Evolutionary conservation across 2,113 vertebrate species (phyloP).

Genomic region (Antennarius striatus): DNA sequence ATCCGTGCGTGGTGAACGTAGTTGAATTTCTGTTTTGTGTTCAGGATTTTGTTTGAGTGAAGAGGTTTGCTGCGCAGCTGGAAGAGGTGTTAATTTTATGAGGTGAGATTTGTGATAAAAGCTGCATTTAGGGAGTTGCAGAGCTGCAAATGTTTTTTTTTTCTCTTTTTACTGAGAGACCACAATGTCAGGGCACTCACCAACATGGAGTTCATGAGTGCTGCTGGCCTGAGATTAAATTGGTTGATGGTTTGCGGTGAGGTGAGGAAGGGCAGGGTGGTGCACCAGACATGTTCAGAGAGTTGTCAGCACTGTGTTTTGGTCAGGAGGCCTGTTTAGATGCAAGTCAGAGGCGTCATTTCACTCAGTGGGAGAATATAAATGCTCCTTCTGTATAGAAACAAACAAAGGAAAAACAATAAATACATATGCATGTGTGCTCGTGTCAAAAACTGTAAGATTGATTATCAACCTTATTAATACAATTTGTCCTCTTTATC

Average conservation of each 20-base stretch:
- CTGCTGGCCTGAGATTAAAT: conserved; percentile 25
- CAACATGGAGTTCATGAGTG: conserved; percentile 21
- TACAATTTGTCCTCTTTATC: neutral
- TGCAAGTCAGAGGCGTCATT: neutral
- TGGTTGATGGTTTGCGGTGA: conserved; percentile 31
- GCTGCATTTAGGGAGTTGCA: conserved; percentile 39
- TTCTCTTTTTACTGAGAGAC: conserved; percentile 34
- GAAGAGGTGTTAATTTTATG: conserved; percentile 69
- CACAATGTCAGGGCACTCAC: conserved; percentile 24
- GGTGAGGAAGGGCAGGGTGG: conserved; percentile 41
- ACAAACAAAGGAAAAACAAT: neutral
- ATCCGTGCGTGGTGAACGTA: conserved; percentile 10
- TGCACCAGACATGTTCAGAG: conserved; percentile 37
- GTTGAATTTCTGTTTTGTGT: conserved; percentile 41
- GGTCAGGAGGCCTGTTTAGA: conserved; percentile 17
- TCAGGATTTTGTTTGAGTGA: conserved; percentile 51
- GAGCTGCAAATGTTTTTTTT: conserved; percentile 54
- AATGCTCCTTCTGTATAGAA: neutral
- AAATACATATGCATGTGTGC: neutral
- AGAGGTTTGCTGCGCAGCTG: conserved; percentile 45
- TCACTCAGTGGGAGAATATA: neutral
- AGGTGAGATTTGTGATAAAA: conserved; percentile 67
- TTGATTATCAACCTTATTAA: neutral
- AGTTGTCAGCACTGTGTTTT: conserved; percentile 31
- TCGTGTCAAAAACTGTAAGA: neutral